These are phyloP conservation scores for Poicephalus meyeri DNA, from an alignment of 2,113 vertebrate species.

Conservation along the genomic window DNA sequence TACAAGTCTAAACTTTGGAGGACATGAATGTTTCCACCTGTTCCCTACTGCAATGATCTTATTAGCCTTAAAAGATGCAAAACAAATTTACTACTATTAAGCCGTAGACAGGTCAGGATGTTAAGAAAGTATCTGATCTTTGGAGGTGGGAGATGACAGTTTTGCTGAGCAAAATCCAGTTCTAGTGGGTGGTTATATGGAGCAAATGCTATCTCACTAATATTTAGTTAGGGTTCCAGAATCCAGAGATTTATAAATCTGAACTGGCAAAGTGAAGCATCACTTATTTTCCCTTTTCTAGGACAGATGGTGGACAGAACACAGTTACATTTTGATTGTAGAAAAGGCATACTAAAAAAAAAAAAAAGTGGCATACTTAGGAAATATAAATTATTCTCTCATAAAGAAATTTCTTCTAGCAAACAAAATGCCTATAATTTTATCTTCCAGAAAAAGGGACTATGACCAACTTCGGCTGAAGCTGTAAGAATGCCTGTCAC, in stretches of 20 bases:
- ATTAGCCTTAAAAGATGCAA: not conserved
- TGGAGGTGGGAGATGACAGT: not conserved
- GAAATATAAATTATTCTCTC: not conserved
- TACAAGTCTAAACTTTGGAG: slow-evolving; percentile 8
- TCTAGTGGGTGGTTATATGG: not conserved
- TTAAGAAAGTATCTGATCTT: not conserved
- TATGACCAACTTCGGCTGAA: not conserved
- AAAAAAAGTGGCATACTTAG: not conserved
- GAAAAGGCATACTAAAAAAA: not conserved
- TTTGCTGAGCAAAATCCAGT: not conserved
- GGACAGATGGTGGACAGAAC: slow-evolving; percentile 17
- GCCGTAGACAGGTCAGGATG: not conserved
- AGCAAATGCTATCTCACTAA: not conserved
- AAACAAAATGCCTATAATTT: not conserved
- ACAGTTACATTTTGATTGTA: not conserved
- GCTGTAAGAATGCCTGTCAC: not conserved
- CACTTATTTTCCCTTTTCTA: not conserved
- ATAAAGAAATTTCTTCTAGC: not conserved
- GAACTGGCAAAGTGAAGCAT: not conserved
- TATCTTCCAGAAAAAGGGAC: not conserved
- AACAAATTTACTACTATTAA: not conserved
- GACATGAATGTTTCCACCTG: not conserved
- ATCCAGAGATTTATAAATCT: not conserved
- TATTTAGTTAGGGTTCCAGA: not conserved
- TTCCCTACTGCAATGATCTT: not conserved